These are phyloP conservation scores for Ambastaia sidthimunki DNA, from an alignment of 2,797 vertebrate genomes.

Conservation along the genomic window DNA sequence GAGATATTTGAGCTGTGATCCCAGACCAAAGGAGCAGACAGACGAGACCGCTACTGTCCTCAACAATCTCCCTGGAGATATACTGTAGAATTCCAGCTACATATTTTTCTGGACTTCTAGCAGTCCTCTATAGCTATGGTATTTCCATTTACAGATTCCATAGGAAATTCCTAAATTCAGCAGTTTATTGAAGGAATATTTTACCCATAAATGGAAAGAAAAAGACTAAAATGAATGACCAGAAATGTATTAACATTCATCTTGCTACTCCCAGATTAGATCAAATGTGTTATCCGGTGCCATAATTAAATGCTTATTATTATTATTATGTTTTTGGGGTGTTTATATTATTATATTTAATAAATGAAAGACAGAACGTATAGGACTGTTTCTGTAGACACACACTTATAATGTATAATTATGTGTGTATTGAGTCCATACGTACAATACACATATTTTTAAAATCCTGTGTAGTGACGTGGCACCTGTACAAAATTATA, in stretches of 20 bases:
- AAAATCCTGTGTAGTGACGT: neutral
- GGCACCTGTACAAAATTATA: neutral
- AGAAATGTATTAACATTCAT: too few relatives aligned
- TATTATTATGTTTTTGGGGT: too few relatives aligned
- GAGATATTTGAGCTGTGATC: conserved; percentile 43
- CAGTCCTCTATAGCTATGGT: neutral
- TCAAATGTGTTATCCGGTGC: too few relatives aligned
- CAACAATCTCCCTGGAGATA: conserved; percentile 25
- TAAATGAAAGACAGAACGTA: too few relatives aligned
- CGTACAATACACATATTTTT: too few relatives aligned
- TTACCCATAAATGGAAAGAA: neutral
- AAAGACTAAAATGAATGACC: too few relatives aligned
- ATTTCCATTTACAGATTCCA: neutral
- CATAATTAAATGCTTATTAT: too few relatives aligned
- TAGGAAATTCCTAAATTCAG: neutral
- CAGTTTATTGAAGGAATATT: neutral
- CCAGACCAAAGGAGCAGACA: conserved; percentile 30
- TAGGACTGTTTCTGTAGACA: too few relatives aligned
- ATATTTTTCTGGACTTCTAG: conserved; percentile 12
- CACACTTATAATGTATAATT: too few relatives aligned
- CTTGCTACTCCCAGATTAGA: too few relatives aligned
- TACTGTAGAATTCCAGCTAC: neutral
- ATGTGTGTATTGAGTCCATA: too few relatives aligned
- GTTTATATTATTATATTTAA: too few relatives aligned
- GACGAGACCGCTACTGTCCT: conserved; percentile 30